Conservation (phyloP, 1,140 invertebrate species). For the Manduca sexta region DNA sequence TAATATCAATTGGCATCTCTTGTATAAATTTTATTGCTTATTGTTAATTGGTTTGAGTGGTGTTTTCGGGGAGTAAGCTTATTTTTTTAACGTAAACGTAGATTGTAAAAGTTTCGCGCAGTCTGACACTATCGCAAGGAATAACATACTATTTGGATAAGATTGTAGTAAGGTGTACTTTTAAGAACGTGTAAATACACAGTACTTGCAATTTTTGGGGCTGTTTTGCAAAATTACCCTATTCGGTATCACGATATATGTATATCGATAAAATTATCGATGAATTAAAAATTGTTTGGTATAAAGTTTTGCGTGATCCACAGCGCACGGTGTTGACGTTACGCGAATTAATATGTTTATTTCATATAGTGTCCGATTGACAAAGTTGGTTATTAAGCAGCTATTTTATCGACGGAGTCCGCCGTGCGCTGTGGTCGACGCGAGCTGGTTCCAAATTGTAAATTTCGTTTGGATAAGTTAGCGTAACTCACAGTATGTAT, state of each 20-base stretch:
- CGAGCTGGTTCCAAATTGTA: background rate
- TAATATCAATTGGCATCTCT: background rate
- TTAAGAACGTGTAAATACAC: conserved; percentile 61
- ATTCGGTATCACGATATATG: background rate
- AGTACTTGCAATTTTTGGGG: conserved; percentile 42
- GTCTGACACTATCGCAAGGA: conserved; percentile 51
- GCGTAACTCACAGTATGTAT: background rate
- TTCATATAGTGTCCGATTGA: too few relatives aligned
- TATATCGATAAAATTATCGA: too few relatives aligned
- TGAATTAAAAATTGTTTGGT: too few relatives aligned
- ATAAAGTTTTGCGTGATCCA: too few relatives aligned
- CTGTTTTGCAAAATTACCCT: conserved; percentile 7
- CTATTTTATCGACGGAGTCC: too few relatives aligned
- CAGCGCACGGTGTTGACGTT: too few relatives aligned
- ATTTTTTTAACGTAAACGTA: conserved; percentile 36
- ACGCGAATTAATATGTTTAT: too few relatives aligned
- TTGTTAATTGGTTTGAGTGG: conserved; percentile 4
- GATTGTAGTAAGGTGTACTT: conserved; percentile 49
- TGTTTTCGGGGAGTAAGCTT: conserved; percentile 45
- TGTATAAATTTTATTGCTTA: conserved; percentile 1
- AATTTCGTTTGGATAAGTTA: conserved; percentile 7
- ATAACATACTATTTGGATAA: conserved; percentile 41
- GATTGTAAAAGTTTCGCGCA: conserved; percentile 47
- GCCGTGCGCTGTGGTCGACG: conserved; percentile 6
- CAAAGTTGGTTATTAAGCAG: too few relatives aligned